Evolutionary conservation across 2,888 invertebrate genomes (phyloP), one percentile per base, ranked within the genome.

Genomic region (Drosophila stalkeri): DNA sequence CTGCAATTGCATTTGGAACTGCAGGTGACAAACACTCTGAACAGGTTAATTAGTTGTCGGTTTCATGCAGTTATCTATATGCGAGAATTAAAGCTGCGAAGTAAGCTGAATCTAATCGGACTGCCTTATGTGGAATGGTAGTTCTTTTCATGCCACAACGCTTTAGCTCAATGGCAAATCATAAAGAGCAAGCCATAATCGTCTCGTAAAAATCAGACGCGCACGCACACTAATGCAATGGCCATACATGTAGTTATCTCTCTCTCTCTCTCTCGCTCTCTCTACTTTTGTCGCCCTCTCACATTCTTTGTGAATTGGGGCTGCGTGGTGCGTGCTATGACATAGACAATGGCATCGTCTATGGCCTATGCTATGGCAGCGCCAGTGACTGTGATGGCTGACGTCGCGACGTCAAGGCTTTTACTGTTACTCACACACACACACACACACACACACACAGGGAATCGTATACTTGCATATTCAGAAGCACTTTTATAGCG

Each of bases 201-300:
- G 89, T 90, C 88, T 86, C 90, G 81, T 86, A 86, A 86, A 90
- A 90, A 90, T 86, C 86, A 90, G 89, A 84, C 81, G 75, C 77
- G 71, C 80, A 81, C 79, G 73, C 88, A 90, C 86, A 86, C 88
- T 76, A 81, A 83, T 75, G 76, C 74, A 67, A 46, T 46, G 51
- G 16, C 27, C 57, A 18, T 39, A 39, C 43, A 61, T 20, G 54
- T 31, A 37, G 31, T 23, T 44, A 33, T 37, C 9, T 16, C n/a
- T 23, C 3, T 6, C 31, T 18, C 1, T 31, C 16, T 2, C 9
- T 18, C 14, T n/a, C 8, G 14, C 16, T 8, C 14, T 16, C 12
- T 27, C 1, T 9, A 18, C 16, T 4, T 41, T 20, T 8, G 8
- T 20, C 5, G 27, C 27, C 5, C 8, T 20, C 7, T 23, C 31